phyloP scores from a whole-genome alignment of 2,888 invertebrate genomes.

The Liodrosophila aerea region DNA sequence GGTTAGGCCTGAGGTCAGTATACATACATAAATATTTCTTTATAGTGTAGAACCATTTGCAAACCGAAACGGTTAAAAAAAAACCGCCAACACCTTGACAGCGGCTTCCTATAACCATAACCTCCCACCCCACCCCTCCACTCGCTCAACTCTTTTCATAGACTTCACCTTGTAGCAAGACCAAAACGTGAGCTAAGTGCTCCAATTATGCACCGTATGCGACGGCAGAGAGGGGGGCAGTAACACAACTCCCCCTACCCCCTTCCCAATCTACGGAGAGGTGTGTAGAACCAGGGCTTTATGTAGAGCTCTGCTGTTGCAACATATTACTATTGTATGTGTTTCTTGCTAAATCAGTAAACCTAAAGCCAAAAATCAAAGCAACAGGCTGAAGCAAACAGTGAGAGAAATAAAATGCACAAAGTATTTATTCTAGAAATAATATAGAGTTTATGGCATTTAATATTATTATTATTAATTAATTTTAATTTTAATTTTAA shows the following conservation, averaged over 20 bases:
- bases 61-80: neutral
- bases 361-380: slow-evolving; percentile 29
- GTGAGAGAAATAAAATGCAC: too few relatives aligned
- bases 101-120: slow-evolving; percentile 47
- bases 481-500: too few relatives aligned
- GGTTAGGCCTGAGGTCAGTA: slow-evolving; percentile 37
- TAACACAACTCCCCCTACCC: neutral
- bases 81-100: slow-evolving; percentile 52
- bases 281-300: too few relatives aligned
- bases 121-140: neutral
- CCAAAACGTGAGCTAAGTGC: slow-evolving; percentile 51
- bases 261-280: too few relatives aligned
- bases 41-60: too few relatives aligned
- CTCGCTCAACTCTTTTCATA: neutral
- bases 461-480: too few relatives aligned
- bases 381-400: slow-evolving; percentile 14
- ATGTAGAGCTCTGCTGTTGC: slow-evolving; percentile 46
- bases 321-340: slow-evolving; percentile 68
- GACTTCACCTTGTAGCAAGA: slow-evolving; percentile 29
- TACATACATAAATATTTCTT: neutral
- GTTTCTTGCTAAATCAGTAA: slow-evolving; percentile 71
- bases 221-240: neutral
- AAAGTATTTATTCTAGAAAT: too few relatives aligned
- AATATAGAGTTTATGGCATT: too few relatives aligned
- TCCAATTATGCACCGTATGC: slow-evolving; percentile 62